Conservation (phyloP, 2,797 vertebrate genomes). For the Pantherophis vulpinus region DNA sequence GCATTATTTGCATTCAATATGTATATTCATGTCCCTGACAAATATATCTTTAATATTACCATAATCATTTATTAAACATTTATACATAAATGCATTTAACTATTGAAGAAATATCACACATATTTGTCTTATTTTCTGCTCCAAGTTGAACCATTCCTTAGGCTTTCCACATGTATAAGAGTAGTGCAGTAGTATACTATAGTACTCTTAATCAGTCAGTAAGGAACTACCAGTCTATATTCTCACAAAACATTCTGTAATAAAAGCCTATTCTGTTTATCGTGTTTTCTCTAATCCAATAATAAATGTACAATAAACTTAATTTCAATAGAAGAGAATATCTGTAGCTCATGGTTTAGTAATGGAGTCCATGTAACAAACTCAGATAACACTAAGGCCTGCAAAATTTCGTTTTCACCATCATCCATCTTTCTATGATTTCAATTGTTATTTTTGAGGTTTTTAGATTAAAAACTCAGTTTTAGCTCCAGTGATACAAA, state of each 20-base stretch:
- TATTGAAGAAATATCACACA: neutral
- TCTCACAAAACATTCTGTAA: neutral
- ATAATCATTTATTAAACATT: neutral
- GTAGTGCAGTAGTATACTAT: neutral
- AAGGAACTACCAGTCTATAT: neutral
- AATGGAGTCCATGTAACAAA: neutral
- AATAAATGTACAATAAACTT: neutral
- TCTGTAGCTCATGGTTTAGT: neutral
- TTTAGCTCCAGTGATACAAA: neutral
- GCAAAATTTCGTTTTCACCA: neutral
- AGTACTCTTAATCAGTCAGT: neutral
- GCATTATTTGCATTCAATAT: neutral
- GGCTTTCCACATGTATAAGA: neutral
- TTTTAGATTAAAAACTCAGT: neutral
- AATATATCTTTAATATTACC: neutral
- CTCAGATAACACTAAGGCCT: neutral
- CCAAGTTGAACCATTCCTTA: neutral
- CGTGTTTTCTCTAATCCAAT: neutral
- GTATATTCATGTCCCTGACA: neutral
- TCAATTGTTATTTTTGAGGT: neutral
- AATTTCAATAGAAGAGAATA: neutral
- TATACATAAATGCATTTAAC: neutral
- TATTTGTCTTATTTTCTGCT: neutral
- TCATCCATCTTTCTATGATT: neutral
- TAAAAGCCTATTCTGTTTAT: neutral